Evolutionary conservation across 2,113 vertebrate species (phyloP).

Genomic region (Leptobrachium leishanense): DNA sequence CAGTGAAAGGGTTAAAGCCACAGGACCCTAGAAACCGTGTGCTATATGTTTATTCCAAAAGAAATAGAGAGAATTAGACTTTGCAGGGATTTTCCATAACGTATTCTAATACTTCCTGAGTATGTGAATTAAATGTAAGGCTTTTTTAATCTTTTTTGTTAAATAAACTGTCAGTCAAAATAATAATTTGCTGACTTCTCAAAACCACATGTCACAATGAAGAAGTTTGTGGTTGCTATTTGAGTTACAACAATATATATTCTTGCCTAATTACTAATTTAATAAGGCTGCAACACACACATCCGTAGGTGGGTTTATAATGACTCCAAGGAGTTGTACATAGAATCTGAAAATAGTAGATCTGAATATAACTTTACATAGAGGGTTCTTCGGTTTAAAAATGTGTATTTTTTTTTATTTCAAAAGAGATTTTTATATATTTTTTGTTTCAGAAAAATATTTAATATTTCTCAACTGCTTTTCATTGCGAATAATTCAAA

Average conservation of each 20-base stretch:
- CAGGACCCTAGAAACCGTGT: not conserved
- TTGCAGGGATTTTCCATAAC: slow-evolving; percentile 5
- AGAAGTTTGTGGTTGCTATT: slow-evolving; percentile 8
- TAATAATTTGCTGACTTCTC: slow-evolving; percentile 11
- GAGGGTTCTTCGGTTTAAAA: too few relatives aligned
- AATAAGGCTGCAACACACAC: not conserved
- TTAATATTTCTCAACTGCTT: too few relatives aligned
- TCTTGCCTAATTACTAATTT: not conserved
- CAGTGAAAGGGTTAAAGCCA: not conserved
- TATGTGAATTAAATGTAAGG: not conserved
- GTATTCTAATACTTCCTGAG: not conserved
- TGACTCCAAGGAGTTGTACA: not conserved
- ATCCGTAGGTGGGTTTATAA: not conserved
- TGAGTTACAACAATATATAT: not conserved
- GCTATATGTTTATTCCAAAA: slow-evolving; percentile 13
- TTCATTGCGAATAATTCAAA: too few relatives aligned
- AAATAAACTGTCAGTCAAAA: slow-evolving; percentile 20
- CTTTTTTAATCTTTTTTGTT: not conserved
- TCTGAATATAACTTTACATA: too few relatives aligned
- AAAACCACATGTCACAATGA: slow-evolving; percentile 3
- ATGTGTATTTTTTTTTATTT: too few relatives aligned
- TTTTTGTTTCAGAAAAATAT: too few relatives aligned
- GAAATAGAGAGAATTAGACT: slow-evolving; percentile 6
- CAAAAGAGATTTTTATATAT: too few relatives aligned
- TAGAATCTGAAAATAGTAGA: too few relatives aligned